These are phyloP conservation scores for Cyprinella venusta DNA, from an alignment of 2,797 vertebrate species.

Conservation along the genomic window DNA sequence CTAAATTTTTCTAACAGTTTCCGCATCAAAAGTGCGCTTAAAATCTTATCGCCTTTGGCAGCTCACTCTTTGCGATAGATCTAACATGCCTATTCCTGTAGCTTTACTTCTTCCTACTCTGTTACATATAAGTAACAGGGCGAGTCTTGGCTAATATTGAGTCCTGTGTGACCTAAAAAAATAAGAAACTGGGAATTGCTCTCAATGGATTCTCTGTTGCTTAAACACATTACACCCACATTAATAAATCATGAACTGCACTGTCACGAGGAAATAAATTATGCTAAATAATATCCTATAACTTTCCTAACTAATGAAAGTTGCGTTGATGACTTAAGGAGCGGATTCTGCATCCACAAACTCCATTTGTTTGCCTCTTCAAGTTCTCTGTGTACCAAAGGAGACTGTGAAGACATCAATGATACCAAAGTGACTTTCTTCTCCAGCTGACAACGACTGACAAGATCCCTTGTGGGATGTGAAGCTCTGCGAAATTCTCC, in stretches of 20 bases:
- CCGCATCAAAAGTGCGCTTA: neutral
- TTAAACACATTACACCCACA: constrained; percentile 62
- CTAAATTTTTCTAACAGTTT: neutral
- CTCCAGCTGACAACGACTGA: constrained; percentile 45
- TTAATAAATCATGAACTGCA: constrained; percentile 62
- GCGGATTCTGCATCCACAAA: neutral
- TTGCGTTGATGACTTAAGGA: constrained; percentile 18
- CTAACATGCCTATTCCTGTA: neutral
- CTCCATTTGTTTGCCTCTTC: constrained; percentile 21
- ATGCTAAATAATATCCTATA: constrained; percentile 59
- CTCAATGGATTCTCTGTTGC: constrained; percentile 56
- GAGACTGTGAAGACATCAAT: constrained; percentile 24
- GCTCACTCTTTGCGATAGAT: neutral
- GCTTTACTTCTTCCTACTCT: constrained; percentile 4
- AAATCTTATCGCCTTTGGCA: constrained; percentile 3
- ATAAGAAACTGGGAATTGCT: constrained; percentile 42
- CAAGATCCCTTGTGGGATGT: constrained; percentile 49
- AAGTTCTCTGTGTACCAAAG: neutral
- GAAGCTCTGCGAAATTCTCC: constrained; percentile 42
- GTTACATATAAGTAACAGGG: neutral
- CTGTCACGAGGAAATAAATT: constrained; percentile 58
- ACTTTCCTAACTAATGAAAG: constrained; percentile 62
- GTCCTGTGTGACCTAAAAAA: constrained; percentile 45
- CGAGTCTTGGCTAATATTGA: too few species aligned
- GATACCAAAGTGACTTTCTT: constrained; percentile 42